phyloP scores from a whole-genome alignment of 2,888 invertebrate species.

The Philopedon plagiatum region DNA sequence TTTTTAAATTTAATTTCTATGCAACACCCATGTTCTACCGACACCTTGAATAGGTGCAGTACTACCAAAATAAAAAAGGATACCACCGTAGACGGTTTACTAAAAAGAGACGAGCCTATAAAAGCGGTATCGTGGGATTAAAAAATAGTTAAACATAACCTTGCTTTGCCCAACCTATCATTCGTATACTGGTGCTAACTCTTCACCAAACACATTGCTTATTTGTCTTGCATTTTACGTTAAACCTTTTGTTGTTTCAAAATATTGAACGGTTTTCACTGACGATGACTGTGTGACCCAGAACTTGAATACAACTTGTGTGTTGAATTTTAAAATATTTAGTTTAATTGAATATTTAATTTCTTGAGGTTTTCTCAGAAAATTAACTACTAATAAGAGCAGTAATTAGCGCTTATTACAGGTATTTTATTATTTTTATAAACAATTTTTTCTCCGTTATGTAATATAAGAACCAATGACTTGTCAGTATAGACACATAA shows the following conservation, averaged over 20 bases:
- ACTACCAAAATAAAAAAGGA: constrained; percentile 5
- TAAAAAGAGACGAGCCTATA: constrained; percentile 29
- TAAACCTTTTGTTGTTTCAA: constrained; percentile 2
- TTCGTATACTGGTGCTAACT: constrained; percentile 40
- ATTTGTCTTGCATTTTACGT: constrained; percentile 15
- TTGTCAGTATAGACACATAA: too few species aligned
- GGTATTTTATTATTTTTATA: too few species aligned
- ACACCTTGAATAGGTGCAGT: background rate
- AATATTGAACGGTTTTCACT: background rate
- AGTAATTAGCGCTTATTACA: too few species aligned
- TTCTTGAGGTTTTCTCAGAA: too few species aligned
- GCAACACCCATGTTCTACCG: too few species aligned
- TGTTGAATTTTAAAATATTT: too few species aligned
- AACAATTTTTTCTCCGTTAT: too few species aligned
- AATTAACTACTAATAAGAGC: too few species aligned
- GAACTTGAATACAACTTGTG: background rate
- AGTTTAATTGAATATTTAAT: too few species aligned
- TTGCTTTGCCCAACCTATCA: constrained; percentile 32
- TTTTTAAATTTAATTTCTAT: background rate
- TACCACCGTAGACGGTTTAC: background rate
- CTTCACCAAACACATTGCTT: constrained; percentile 28
- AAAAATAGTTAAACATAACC: constrained; percentile 35
- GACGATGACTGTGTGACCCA: constrained; percentile 1
- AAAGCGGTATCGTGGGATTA: constrained; percentile 38
- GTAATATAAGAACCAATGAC: too few species aligned